Evolutionary conservation across 2,888 invertebrate genomes (phyloP).

Genomic region (Aphidoletes aphidimyza): DNA sequence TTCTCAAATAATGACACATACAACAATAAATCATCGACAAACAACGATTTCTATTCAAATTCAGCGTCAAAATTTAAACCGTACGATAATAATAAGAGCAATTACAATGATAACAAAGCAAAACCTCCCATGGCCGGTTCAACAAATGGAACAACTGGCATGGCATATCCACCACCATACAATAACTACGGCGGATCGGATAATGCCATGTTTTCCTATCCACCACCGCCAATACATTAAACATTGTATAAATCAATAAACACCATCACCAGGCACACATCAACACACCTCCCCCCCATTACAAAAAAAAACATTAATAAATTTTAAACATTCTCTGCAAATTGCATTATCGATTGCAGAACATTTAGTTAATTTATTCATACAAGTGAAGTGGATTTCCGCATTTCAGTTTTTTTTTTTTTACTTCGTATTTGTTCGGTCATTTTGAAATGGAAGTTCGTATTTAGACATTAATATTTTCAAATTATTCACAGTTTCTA

Average conservation of each 20-base stretch:
- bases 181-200: constrained; percentile 56
- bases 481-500: no score
- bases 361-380: no score
- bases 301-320: no score
- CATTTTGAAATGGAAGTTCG: no score
- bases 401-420: no score
- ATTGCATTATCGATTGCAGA: no score
- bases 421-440: no score
- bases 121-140: background rate
- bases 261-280: background rate
- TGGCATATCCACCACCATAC: background rate
- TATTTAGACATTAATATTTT: no score
- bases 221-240: constrained; percentile 62
- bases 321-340: no score
- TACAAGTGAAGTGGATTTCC: no score
- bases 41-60: constrained; percentile 50
- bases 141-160: background rate
- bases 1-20: constrained; percentile 42
- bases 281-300: background rate
- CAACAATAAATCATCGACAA: constrained; percentile 13
- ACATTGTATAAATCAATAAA: background rate
- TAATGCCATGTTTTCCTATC: constrained; percentile 64
- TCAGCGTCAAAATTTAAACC: background rate
- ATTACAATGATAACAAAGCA: background rate
- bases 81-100: constrained; percentile 1